These are phyloP conservation scores for Pomatorhinus ruficollis DNA, from an alignment of 2,113 vertebrate species.

Conservation along the genomic window DNA sequence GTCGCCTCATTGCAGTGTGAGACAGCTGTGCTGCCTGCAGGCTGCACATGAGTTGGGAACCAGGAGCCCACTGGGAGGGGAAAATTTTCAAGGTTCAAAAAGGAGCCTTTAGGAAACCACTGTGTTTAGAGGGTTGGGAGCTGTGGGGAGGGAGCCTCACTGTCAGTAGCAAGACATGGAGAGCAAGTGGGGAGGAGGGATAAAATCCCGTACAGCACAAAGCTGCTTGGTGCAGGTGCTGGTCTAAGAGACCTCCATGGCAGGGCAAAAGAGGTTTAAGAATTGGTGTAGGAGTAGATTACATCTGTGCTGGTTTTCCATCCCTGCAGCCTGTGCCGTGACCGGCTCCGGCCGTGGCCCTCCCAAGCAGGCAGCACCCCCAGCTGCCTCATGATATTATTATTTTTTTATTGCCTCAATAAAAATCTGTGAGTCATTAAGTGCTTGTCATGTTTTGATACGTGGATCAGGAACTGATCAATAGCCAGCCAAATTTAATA, in stretches of 20 bases:
- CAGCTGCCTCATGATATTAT: neutral
- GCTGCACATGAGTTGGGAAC: neutral
- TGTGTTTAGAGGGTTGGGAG: neutral
- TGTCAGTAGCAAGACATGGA: neutral
- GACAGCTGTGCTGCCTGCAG: neutral
- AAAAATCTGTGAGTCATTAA: conserved; percentile 68
- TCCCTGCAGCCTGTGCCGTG: neutral
- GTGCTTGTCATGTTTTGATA: conserved; percentile 72
- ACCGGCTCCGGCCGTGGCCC: neutral
- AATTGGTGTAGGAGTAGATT: neutral
- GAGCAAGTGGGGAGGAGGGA: neutral
- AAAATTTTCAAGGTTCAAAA: neutral
- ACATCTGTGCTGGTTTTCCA: neutral
- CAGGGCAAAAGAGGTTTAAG: neutral
- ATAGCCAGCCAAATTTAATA: conserved; percentile 79
- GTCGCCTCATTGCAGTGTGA: accelerated
- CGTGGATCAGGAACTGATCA: conserved; percentile 71
- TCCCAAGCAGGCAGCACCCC: neutral
- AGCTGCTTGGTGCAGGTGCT: neutral
- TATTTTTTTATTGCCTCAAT: conserved; percentile 48
- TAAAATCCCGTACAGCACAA: neutral
- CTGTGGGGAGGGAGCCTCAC: neutral
- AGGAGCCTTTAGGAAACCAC: neutral
- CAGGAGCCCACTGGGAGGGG: neutral
- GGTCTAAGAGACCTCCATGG: neutral